Base-by-base conservation (phyloP, 2,888 invertebrate genomes). In the Euspilapteryx auroguttella region DNA sequence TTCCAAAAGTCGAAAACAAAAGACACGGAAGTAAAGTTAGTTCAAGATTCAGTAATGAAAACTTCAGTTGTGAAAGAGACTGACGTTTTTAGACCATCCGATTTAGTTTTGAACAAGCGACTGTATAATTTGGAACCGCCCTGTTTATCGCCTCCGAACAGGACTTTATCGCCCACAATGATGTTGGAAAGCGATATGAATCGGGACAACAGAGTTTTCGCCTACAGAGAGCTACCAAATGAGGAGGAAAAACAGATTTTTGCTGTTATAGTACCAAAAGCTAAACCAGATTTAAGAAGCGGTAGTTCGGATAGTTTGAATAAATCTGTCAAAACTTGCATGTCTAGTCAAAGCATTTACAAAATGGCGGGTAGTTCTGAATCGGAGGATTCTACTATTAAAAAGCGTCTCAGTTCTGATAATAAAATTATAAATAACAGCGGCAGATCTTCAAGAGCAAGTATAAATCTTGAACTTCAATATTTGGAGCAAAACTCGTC, bases 1-100 rank as follows among this genome's bases (percentile, higher is more conserved):
- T 66, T 80, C 30, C 79, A 61, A 25, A 63, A 42, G 30, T 17
- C 17, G 17, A 6, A 6, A 17, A 17, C 17, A 8, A 17, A 17
- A 17, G 80, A 80, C 10, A 80, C 80, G 0, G 79, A 80, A 49
- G 81, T 83, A 1, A 80, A 79, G 42, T 45, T 44, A 34, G 7
- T 48, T 34, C 39, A 44, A n/a, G 45, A 44, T 13, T 21, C 28
- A 6, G 45, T 44, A 30, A 66, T 52, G 0, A 47, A 41, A 34
- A 71, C 68, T 0, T 53, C 61, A 0, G 40, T 69, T 4, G 47
- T 73, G 1, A 45, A 40, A 7, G 65, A 68, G 12, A 71, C 71
- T 34, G 58, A 47, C 17, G 55, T 44, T 12, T 54, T 58, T 17
- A 41, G 69, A 21, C 75, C 75, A 0, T 49, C 56, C 0, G 65